Evolutionary conservation across 2,888 invertebrate genomes (phyloP), one percentile per base, ranked within the genome.

Genomic region (Tetramorium bicarinatum): DNA sequence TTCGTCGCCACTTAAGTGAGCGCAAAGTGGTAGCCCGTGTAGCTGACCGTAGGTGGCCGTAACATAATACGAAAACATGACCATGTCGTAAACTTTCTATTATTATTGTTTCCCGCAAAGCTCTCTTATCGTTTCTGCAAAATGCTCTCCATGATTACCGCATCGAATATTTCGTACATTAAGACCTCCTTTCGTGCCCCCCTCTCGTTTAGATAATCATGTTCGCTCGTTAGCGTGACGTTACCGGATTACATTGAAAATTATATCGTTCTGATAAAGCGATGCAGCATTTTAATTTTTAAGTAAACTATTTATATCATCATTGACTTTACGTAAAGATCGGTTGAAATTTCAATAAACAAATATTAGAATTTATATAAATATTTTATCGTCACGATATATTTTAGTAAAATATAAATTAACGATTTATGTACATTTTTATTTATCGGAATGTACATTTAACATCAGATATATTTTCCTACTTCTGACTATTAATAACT

Each of bases 1-100:
- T 91, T 91, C 90, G 90, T 90, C 91, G 91, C 88, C 87, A 88
- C 91, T 91, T 93, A 93, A 94, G 94, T 93, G 93, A 92, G 93
- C 93, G 93, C 93, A 93, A 94, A 94, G 94, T 94, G 94, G 93
- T 90, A 92, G 94, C 90, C 89, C 92, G 91, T 94, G 94, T 94
- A 87, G 69, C 80, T 71, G 87, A 69, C 94, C 90, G 91, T 92
- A 92, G 94, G 93, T 92, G 93, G 94, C 92, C 93, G 88, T 88
- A 83, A 89, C 85, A 52, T 82, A 83, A 86, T 82, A 72, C 74
- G 86, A 85, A 81, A 85, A 84, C 88, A 56, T 62, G 72, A 41
- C 82, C 74, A 77, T 89, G 83, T 85, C 89, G 86, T 88, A 89
- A 91, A 88, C 82, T 86, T 82, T 67, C 49, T 88, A 85, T 88